Evolutionary conservation across 2,113 vertebrate genomes (phyloP).

Genomic region (Pachypanchax playfairii): DNA sequence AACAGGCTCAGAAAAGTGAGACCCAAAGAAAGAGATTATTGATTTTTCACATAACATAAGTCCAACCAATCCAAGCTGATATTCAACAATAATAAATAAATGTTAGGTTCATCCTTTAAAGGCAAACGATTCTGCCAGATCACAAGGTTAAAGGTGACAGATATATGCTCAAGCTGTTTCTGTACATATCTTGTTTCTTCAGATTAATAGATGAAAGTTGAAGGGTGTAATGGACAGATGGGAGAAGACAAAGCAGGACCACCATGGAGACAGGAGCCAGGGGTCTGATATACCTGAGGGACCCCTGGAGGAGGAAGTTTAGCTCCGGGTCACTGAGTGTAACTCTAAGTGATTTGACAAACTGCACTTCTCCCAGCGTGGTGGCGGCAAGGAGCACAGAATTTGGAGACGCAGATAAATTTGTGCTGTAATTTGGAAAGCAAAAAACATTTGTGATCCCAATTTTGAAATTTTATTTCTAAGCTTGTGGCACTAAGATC

Average conservation of each 20-base stretch:
- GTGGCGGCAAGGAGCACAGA: slow-evolving; percentile 29
- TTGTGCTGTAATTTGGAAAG: not conserved
- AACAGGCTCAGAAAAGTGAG: not conserved
- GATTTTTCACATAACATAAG: not conserved
- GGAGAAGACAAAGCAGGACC: slow-evolving; percentile 64
- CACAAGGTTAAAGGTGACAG: not conserved
- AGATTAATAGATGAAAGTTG: not conserved
- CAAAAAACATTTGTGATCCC: not conserved
- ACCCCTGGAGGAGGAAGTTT: slow-evolving; percentile 33
- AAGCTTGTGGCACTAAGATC: not conserved
- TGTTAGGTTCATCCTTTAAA: not conserved
- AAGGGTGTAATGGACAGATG: slow-evolving; percentile 33
- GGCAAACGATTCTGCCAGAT: not conserved
- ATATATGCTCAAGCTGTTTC: not conserved
- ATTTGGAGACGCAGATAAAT: slow-evolving; percentile 20
- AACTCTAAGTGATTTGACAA: slow-evolving; percentile 48
- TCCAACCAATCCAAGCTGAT: not conserved
- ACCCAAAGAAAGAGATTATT: not conserved
- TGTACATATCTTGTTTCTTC: not conserved
- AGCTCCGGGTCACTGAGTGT: slow-evolving; percentile 48
- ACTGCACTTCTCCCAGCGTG: slow-evolving; percentile 23
- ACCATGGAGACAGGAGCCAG: slow-evolving; percentile 46
- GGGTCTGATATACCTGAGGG: slow-evolving; percentile 39
- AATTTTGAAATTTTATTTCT: not conserved
- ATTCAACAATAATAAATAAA: slow-evolving; percentile 1